Percentiles rank a stretch among this genome's conserved stretches.
Conservation (phyloP, 2,888 invertebrate genomes). For the Aquatica leii region DNA sequence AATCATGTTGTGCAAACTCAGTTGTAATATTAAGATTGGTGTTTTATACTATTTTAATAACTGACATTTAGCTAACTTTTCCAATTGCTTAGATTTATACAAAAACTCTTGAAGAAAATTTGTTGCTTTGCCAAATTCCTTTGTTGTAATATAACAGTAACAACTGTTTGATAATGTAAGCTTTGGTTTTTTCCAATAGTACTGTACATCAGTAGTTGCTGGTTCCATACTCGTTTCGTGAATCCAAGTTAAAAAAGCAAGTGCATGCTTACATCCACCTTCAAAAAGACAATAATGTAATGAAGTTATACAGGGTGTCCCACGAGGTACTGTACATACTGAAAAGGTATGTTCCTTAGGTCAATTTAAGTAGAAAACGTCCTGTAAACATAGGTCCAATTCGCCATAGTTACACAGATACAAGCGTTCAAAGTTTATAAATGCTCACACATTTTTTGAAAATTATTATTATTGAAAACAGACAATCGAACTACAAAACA, state of each 20-base stretch:
- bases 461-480: too few relatives aligned
- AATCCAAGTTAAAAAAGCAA: slow-evolving; percentile 5
- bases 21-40: background rate
- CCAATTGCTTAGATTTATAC: too few relatives aligned
- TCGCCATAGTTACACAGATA: too few relatives aligned
- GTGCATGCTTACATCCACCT: slow-evolving; percentile 14
- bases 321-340: too few relatives aligned
- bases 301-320: too few relatives aligned
- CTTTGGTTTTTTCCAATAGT: slow-evolving; percentile 13
- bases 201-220: background rate
- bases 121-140: slow-evolving; percentile 1
- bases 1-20: too few relatives aligned
- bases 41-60: background rate
- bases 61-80: background rate
- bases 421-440: too few relatives aligned
- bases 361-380: too few relatives aligned
- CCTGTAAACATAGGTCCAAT: too few relatives aligned
- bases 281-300: background rate
- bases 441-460: too few relatives aligned
- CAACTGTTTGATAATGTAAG: background rate
- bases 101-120: background rate
- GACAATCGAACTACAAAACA: too few relatives aligned
- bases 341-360: too few relatives aligned
- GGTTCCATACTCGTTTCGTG: background rate
- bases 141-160: background rate